Evolutionary conservation across 2,888 invertebrate genomes (phyloP).

Genomic region (Cheilosia soror): DNA sequence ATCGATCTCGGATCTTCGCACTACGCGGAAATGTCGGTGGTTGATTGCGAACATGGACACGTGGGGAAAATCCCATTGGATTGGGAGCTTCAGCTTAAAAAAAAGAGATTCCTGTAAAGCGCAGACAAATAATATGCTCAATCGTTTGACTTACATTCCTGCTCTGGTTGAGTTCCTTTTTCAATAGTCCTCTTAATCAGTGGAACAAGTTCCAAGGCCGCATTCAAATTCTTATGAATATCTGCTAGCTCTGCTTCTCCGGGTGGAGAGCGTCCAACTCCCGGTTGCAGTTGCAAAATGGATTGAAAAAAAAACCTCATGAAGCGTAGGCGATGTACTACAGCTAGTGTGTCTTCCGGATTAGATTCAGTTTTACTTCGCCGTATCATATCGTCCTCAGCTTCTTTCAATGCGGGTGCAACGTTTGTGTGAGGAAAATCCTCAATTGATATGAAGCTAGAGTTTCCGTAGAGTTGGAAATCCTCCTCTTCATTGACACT

Average conservation of each 20-base stretch:
- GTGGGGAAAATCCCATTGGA: conserved; percentile 97
- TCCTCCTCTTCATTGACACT: conserved; percentile 98
- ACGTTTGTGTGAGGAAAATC: conserved; percentile 93
- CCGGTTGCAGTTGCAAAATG: conserved; percentile 84
- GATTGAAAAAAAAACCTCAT: conserved; percentile 94
- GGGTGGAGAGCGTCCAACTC: conserved; percentile 83
- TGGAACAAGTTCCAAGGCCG: conserved; percentile 92
- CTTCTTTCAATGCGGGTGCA: conserved; percentile 91
- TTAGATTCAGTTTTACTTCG: conserved; percentile 85
- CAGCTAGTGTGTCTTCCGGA: conserved; percentile 87
- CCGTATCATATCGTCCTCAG: conserved; percentile 94
- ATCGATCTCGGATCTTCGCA: conserved; percentile 92
- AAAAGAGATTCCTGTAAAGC: background rate
- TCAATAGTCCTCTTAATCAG: conserved; percentile 90
- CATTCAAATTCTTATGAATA: conserved; percentile 91
- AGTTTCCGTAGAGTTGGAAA: conserved; percentile 95
- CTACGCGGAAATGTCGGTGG: conserved; percentile 99
- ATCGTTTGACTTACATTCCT: conserved; percentile 79
- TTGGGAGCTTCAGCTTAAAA: conserved; percentile 87
- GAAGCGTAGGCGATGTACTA: conserved; percentile 93
- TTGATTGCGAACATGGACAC: conserved; percentile 96
- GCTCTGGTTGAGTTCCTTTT: conserved; percentile 89
- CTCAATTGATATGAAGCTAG: conserved; percentile 90
- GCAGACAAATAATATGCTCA: background rate
- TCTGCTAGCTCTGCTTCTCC: conserved; percentile 85